Percentiles rank a stretch among this genome's conserved stretches.
These are phyloP conservation scores for Onthophagus taurus DNA, from an alignment of 1,140 invertebrate genomes.

Conservation along the genomic window DNA sequence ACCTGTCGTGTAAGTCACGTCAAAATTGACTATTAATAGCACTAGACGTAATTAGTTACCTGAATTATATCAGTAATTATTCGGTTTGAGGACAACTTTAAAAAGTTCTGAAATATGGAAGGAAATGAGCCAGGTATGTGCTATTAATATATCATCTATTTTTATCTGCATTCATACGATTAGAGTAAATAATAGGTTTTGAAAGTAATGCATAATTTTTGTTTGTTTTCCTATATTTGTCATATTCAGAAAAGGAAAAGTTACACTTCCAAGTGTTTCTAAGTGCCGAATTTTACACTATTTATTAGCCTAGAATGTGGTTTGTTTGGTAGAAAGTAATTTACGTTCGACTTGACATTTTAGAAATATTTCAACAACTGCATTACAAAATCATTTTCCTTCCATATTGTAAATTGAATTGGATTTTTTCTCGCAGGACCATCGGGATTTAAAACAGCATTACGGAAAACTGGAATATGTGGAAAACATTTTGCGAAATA, in stretches of 20 bases:
- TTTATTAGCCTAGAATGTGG: background rate
- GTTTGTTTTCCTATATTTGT: background rate
- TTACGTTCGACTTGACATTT: background rate
- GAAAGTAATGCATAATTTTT: conserved; percentile 2
- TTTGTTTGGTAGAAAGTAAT: conserved; percentile 1
- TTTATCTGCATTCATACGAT: background rate
- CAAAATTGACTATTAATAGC: conserved; percentile 2
- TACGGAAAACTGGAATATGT: background rate
- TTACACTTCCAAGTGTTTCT: conserved; percentile 6
- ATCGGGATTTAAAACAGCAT: conserved; percentile 2
- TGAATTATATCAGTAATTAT: background rate
- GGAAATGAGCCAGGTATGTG: conserved; percentile 1
- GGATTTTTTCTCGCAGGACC: conserved; percentile 4
- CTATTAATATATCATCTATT: conserved; percentile 1
- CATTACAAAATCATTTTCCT: conserved; percentile 1
- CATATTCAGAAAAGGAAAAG: conserved; percentile 3
- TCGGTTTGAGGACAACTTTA: background rate
- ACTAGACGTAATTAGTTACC: background rate
- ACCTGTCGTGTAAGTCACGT: background rate
- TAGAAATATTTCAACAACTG: conserved; percentile 3
- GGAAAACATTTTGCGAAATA: background rate
- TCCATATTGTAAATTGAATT: background rate
- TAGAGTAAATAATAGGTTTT: conserved; percentile 2
- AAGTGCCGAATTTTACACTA: background rate
- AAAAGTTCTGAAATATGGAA: background rate